Evolutionary conservation across 2,113 vertebrate genomes (phyloP).

Genomic region (Leptobrachium ailaonicum): DNA sequence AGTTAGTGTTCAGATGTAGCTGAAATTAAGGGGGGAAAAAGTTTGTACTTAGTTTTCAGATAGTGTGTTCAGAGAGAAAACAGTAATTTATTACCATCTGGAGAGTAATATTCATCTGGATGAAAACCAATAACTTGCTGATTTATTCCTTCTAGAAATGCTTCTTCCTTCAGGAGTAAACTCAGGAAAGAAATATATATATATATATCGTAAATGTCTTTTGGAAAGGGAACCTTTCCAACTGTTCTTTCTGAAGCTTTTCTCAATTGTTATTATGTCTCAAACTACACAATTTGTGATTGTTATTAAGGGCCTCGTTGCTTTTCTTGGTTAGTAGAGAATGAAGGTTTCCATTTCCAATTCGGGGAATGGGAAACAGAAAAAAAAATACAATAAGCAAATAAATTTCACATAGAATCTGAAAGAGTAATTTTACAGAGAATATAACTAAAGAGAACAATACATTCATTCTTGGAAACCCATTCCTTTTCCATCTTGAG

Average conservation of each 20-base stretch:
- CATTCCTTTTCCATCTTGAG: too few relatives aligned
- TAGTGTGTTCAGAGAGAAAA: not conserved
- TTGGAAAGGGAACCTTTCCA: not conserved
- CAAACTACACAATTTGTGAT: not conserved
- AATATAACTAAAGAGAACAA: not conserved
- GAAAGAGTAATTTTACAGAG: not conserved
- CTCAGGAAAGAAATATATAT: not conserved
- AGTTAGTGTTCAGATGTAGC: not conserved
- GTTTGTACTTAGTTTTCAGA: not conserved
- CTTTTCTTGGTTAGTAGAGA: not conserved
- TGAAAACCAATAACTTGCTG: not conserved
- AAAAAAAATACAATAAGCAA: not conserved
- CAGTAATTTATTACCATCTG: constrained; percentile 6
- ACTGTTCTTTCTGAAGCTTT: not conserved
- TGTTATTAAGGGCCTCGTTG: not conserved
- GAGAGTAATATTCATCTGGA: constrained; percentile 2
- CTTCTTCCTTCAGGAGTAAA: not conserved
- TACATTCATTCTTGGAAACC: too few relatives aligned
- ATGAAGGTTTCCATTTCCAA: constrained; percentile 1
- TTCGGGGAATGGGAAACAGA: constrained; percentile 2
- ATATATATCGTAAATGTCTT: too few relatives aligned
- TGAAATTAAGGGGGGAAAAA: not conserved
- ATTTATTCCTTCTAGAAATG: constrained; percentile 5
- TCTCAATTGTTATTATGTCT: not conserved
- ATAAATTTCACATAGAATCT: not conserved